Evolutionary conservation across 2,113 vertebrate species (phyloP).

Genomic region (Argyrosomus japonicus): DNA sequence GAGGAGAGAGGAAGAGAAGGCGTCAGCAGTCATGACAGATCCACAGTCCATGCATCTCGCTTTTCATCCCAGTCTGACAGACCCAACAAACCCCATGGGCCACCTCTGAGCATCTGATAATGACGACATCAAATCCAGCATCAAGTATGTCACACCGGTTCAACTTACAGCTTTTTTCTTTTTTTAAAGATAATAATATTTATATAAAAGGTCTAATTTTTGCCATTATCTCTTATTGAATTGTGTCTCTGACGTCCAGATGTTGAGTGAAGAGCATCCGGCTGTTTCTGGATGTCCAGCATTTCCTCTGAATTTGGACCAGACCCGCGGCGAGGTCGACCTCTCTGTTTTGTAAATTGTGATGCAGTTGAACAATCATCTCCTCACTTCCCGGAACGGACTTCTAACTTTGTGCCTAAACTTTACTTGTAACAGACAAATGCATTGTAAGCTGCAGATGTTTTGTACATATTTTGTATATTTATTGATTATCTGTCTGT

Average conservation of each 20-base stretch:
- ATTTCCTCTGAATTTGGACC: conserved; percentile 49
- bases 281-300: conserved; percentile 46
- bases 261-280: conserved; percentile 41
- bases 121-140: conserved; percentile 34
- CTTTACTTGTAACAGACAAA: conserved; percentile 88
- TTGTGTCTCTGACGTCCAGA: conserved; percentile 52
- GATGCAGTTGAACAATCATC: conserved; percentile 93
- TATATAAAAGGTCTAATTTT: not conserved
- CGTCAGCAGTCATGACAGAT: conserved; percentile 91
- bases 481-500: conserved; percentile 72
- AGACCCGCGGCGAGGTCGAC: conserved; percentile 77
- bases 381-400: conserved; percentile 85
- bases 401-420: conserved; percentile 97
- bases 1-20: conserved; percentile 97
- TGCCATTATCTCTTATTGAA: not conserved
- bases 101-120: conserved; percentile 91
- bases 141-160: conserved; percentile 22
- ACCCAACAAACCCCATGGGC: conserved; percentile 92
- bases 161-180: not conserved
- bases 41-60: conserved; percentile 90
- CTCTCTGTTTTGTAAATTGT: conserved; percentile 79
- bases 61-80: conserved; percentile 90
- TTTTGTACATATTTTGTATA: conserved; percentile 82
- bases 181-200: not conserved
- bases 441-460: conserved; percentile 91